Evolutionary conservation across 2,797 vertebrate species (phyloP).

Genomic region (Lepilemur ruficaudatus): DNA sequence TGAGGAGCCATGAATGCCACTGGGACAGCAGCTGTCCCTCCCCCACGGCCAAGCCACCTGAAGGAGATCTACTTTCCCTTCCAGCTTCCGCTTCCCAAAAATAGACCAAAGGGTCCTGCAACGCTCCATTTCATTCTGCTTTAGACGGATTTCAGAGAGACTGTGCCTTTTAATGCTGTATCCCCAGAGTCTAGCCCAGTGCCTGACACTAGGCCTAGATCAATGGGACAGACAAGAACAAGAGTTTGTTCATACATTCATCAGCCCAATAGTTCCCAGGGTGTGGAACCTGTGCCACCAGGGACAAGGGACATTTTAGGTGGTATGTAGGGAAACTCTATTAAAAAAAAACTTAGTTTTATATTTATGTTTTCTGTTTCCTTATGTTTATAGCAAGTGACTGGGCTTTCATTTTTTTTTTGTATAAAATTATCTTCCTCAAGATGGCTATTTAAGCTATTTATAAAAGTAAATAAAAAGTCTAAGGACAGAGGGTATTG

Average conservation of each 20-base stretch:
- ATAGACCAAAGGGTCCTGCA: not conserved
- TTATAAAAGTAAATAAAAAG: not conserved
- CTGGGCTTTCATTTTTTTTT: not conserved
- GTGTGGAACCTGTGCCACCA: rapidly evolving
- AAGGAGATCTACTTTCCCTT: not conserved
- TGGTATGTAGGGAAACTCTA: not conserved
- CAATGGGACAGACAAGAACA: not conserved
- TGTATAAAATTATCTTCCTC: not conserved
- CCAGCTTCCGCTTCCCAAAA: not conserved
- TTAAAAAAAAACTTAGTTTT: not conserved
- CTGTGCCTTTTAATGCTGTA: rapidly evolving
- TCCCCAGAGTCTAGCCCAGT: too few species aligned
- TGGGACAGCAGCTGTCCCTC: not conserved
- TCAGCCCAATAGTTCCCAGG: not conserved
- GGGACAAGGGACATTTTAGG: too few species aligned
- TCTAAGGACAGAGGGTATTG: not conserved
- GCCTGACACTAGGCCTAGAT: not conserved
- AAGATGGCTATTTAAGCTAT: not conserved
- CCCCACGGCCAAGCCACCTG: not conserved
- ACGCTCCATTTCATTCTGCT: not conserved
- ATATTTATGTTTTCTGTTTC: not conserved
- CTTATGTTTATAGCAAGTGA: not conserved
- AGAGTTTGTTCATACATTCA: not conserved
- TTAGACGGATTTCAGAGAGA: not conserved
- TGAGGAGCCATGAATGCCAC: rapidly evolving